A percentile compares a stretch with the other conserved stretches of the same genome.
phyloP scores from a whole-genome alignment of 2,888 invertebrate species.

The Erebia epiphron region DNA sequence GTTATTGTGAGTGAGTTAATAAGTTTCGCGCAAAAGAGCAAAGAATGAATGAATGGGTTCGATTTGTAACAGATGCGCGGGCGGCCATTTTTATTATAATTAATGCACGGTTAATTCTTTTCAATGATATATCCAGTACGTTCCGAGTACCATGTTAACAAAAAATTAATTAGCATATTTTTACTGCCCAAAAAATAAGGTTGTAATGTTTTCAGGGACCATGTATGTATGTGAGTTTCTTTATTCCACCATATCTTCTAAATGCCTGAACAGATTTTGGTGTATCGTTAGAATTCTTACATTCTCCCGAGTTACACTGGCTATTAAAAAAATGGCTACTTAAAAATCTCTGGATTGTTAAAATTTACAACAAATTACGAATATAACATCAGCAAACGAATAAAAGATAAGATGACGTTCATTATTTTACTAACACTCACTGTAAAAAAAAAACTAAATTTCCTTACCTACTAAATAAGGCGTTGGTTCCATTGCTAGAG shows the following conservation, averaged over 20 bases:
- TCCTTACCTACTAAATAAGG: background rate
- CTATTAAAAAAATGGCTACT: too few relatives aligned
- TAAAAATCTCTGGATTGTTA: too few relatives aligned
- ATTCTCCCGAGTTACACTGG: too few relatives aligned
- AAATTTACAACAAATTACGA: too few relatives aligned
- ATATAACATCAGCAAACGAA: too few relatives aligned
- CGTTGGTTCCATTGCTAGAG: background rate
- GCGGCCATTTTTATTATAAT: slow-evolving; percentile 37
- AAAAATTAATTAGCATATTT: background rate
- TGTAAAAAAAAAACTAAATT: background rate
- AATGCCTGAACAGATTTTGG: background rate
- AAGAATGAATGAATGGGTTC: slow-evolving; percentile 40
- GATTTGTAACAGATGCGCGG: slow-evolving; percentile 45
- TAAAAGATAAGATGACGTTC: too few relatives aligned
- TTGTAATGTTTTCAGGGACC: too few relatives aligned
- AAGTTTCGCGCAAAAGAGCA: slow-evolving; percentile 50
- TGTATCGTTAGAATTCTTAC: too few relatives aligned
- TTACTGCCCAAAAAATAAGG: background rate
- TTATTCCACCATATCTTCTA: too few relatives aligned
- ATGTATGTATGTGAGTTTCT: too few relatives aligned
- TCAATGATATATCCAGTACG: background rate
- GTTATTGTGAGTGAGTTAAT: slow-evolving; percentile 46
- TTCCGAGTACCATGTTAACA: too few relatives aligned
- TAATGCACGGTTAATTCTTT: slow-evolving; percentile 15
- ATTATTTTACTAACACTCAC: too few relatives aligned